phyloP scores from a whole-genome alignment of 1,140 invertebrate species.

The Hylaeus anthracinus region DNA sequence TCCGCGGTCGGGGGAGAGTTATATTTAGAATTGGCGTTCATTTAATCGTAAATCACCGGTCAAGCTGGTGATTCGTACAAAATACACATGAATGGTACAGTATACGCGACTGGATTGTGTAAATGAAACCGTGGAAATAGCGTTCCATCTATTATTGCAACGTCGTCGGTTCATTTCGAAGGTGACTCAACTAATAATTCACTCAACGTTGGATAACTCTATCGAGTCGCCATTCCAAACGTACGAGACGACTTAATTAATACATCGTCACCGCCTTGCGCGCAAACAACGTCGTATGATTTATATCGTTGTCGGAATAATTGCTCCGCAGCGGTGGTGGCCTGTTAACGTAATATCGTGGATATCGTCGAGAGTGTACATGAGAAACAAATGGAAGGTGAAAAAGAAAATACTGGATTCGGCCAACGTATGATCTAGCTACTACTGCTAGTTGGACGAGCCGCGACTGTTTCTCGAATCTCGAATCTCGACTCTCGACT shows the following conservation, averaged over 20 bases:
- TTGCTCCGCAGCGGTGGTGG: too few species aligned
- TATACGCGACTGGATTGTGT: not conserved
- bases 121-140: conserved; percentile 21
- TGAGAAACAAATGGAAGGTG: too few species aligned
- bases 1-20: not conserved
- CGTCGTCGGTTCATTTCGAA: not conserved
- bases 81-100: not conserved
- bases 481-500: too few species aligned
- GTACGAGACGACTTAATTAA: not conserved
- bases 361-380: too few species aligned
- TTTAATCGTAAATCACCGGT: conserved; percentile 29
- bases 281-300: not conserved
- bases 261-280: conserved; percentile 3
- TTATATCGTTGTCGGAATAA: not conserved
- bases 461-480: too few species aligned
- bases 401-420: too few species aligned
- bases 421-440: too few species aligned
- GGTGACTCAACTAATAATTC: conserved; percentile 19
- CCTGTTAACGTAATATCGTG: too few species aligned
- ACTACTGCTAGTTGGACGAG: too few species aligned
- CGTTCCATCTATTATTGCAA: not conserved
- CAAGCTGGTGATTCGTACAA: conserved; percentile 8
- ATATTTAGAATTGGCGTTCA: conserved; percentile 41
- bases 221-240: not conserved
- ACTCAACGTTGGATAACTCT: conserved; percentile 24